Evolutionary conservation across 2,797 vertebrate species (phyloP), one percentile per base, ranked within the genome.

Genomic region (Sorex maritimensis): DNA sequence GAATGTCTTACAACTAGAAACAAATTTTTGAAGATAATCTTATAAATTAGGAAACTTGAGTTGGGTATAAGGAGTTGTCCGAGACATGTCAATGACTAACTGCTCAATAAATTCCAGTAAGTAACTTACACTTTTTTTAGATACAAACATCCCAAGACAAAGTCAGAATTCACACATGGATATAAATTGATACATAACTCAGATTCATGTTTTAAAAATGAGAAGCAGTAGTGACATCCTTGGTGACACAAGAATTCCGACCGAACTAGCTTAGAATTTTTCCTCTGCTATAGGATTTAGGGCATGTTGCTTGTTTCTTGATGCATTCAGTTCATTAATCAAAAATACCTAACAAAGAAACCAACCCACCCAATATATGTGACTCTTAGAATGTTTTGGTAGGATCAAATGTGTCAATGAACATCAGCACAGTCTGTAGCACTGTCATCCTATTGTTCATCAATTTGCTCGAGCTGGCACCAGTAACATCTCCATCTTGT

Each of bases 21-120:
- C 34, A 87, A 49, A 49, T 75, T 30, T 86, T 85, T 81, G 77
- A 83, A n/a, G 49, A 58, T 38, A 52, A 49, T 14, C 61, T 68
- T 92, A 91, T 79, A 52, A 96, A 85, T 85, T 69, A 74, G 21
- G 68, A 92, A 95, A 81, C 21, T 67, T 67, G 65, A 95, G 12
- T 71, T 93, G 74, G 38, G 2, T 80, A 11, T 85, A 49, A 86
- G 38, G 69, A 86, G 55, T 88, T 87, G 69, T 71, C 46, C 28
- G 81, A 92, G 14, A 21, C 77, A 73, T 74, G 69, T 14, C 49
- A 94, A 78, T 41, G 83, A 49, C 13, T 75, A 52, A 14, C 5
- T 21, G 88, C 88, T 34, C 58, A 61, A 67, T 91, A 73, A 72
- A 88, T 87, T 86, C 61, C 41, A 92, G 80, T 58, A 93, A 93